Percentiles rank a stretch among this genome's conserved stretches.
Evolutionary conservation across 2,888 invertebrate species (phyloP).

Genomic region (Diarsia mendica): DNA sequence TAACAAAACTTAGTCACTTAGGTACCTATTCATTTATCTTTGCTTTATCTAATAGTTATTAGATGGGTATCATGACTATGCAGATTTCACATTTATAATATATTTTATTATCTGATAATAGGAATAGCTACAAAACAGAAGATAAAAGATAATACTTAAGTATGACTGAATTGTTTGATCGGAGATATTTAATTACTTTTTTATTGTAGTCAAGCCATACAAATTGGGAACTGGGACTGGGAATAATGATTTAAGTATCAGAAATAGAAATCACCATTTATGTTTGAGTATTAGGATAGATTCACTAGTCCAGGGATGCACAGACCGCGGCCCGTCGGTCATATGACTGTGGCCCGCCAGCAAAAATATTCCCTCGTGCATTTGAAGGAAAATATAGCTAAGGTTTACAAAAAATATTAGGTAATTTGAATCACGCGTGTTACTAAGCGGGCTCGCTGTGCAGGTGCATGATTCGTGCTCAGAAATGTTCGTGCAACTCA

Average conservation of each 20-base stretch:
- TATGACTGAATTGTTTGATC: not conserved
- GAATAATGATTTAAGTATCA: not conserved
- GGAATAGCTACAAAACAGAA: constrained; percentile 5
- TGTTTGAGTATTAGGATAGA: not conserved
- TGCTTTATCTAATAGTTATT: constrained; percentile 23
- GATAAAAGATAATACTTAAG: constrained; percentile 14
- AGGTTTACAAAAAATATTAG: too few species aligned
- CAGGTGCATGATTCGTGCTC: too few species aligned
- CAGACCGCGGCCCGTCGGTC: too few species aligned
- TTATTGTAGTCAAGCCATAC: not conserved
- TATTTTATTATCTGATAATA: constrained; percentile 40
- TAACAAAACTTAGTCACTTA: not conserved
- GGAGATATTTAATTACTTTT: not conserved
- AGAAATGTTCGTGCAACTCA: too few species aligned
- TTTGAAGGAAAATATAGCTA: too few species aligned
- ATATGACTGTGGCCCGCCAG: too few species aligned
- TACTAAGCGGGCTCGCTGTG: too few species aligned
- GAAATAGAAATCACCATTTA: not conserved
- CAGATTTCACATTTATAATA: constrained; percentile 1
- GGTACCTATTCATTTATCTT: constrained; percentile 8
- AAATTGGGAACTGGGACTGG: too few species aligned
- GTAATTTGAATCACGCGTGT: too few species aligned
- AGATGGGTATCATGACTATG: not conserved
- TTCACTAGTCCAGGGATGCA: too few species aligned
- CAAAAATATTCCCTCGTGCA: too few species aligned